Conservation (phyloP, 2,888 invertebrate species). For the Macropis europaea region DNA sequence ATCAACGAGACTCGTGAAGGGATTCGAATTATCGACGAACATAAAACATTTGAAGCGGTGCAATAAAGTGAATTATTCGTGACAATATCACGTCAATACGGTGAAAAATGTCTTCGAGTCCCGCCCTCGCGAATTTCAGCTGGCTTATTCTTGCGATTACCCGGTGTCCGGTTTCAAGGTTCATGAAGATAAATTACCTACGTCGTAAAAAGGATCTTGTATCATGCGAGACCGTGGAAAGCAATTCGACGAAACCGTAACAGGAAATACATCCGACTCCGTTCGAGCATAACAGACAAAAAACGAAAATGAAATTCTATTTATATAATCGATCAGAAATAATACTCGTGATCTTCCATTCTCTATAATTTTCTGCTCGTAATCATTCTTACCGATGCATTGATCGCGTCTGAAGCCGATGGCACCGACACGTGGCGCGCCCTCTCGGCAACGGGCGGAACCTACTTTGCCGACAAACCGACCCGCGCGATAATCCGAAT, state of each 20-base stretch:
- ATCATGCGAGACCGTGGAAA: background rate
- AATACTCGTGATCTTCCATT: no score
- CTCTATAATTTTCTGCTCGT: background rate
- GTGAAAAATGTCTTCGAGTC: slow-evolving; percentile 3
- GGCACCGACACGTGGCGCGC: slow-evolving; percentile 11
- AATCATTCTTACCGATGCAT: slow-evolving; percentile 12
- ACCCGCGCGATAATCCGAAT: background rate
- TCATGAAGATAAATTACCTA: slow-evolving; percentile 25
- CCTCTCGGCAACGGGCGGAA: background rate
- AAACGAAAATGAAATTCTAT: no score
- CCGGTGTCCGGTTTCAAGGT: slow-evolving; percentile 6
- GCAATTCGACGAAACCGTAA: no score
- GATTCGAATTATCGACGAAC: no score
- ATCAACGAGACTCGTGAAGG: no score
- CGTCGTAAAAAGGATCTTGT: background rate
- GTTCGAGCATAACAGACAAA: no score
- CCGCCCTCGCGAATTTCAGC: slow-evolving; percentile 18
- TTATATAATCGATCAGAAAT: no score
- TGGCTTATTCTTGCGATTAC: slow-evolving; percentile 1
- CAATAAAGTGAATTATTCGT: no score
- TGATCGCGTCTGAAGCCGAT: background rate
- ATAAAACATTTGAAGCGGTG: no score
- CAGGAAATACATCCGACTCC: no score
- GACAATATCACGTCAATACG: background rate
- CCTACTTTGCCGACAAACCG: slow-evolving; percentile 4